A percentile compares a stretch with the other conserved stretches of the same genome.
phyloP scores from a whole-genome alignment of 2,888 invertebrate species.

The Torymus aiolomorphi region DNA sequence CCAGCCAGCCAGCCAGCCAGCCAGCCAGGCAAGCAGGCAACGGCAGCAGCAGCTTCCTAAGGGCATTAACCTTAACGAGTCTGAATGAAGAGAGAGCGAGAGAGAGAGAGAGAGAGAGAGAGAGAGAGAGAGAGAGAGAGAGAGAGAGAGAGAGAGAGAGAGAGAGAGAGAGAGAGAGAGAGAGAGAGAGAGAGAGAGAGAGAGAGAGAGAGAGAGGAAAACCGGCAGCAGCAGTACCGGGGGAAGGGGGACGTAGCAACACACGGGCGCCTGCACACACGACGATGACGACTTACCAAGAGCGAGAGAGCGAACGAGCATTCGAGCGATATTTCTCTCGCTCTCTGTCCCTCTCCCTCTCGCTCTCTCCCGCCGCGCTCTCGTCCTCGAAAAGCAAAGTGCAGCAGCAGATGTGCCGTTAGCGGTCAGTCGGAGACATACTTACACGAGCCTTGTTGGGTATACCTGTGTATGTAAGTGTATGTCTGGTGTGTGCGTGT shows the following conservation, averaged over 20 bases:
- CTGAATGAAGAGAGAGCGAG: constrained; percentile 47
- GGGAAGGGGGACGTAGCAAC: background rate
- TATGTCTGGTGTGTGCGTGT: background rate
- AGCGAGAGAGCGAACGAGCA: background rate
- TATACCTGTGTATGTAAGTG: no score
- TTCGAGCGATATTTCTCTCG: no score
- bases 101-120: constrained; percentile 24
- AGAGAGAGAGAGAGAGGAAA: constrained; percentile 26
- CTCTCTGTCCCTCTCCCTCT: no score
- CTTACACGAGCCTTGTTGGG: no score
- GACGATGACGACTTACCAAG: constrained; percentile 13
- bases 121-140: constrained; percentile 25
- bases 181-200: constrained; percentile 23
- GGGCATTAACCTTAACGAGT: constrained; percentile 57
- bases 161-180: constrained; percentile 27
- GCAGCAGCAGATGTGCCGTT: constrained; percentile 22
- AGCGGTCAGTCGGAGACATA: constrained; percentile 32
- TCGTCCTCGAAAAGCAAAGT: background rate
- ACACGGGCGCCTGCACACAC: constrained; percentile 7
- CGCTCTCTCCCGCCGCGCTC: no score
- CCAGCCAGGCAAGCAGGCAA: no score
- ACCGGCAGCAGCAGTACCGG: constrained; percentile 29
- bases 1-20: no score
- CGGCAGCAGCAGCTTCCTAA: constrained; percentile 8
- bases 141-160: constrained; percentile 29